Conservation (phyloP, 2,113 vertebrate species). For the Bostrychus sinensis region DNA sequence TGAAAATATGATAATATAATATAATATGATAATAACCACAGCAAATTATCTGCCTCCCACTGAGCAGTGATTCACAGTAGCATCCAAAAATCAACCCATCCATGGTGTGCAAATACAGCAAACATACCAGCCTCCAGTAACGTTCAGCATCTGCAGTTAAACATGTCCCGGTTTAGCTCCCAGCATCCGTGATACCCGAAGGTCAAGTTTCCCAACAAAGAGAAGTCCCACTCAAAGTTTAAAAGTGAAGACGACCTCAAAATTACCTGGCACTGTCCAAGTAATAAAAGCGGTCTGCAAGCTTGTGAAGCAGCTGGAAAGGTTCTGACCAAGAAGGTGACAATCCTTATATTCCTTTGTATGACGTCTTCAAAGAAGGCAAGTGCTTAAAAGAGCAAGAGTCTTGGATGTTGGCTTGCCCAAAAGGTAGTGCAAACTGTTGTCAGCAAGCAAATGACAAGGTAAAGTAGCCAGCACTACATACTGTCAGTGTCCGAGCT, state of each 20-base stretch:
- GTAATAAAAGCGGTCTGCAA: too few species aligned
- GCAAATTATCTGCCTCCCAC: too few species aligned
- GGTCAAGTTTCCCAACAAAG: conserved; percentile 18
- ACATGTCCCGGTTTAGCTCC: conserved; percentile 2
- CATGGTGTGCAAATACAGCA: too few species aligned
- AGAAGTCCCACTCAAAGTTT: too few species aligned
- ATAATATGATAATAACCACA: too few species aligned
- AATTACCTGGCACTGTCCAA: too few species aligned
- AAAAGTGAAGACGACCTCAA: too few species aligned
- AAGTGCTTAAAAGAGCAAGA: neutral
- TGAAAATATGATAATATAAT: too few species aligned
- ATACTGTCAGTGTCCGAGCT: neutral
- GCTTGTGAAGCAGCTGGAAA: too few species aligned
- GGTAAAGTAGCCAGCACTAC: neutral
- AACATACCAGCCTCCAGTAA: conserved; percentile 43
- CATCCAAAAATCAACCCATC: neutral
- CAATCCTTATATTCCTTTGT: neutral
- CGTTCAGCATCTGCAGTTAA: conserved; percentile 23
- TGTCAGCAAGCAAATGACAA: neutral
- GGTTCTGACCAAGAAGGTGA: too few species aligned
- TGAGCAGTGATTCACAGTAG: too few species aligned
- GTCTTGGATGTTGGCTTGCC: neutral
- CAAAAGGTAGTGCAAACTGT: neutral
- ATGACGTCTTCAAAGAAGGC: neutral
- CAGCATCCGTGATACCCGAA: conserved; percentile 22